Evolutionary conservation across 2,888 invertebrate species (phyloP), one percentile per base, ranked within the genome.

Genomic region (Phorcus lineatus): DNA sequence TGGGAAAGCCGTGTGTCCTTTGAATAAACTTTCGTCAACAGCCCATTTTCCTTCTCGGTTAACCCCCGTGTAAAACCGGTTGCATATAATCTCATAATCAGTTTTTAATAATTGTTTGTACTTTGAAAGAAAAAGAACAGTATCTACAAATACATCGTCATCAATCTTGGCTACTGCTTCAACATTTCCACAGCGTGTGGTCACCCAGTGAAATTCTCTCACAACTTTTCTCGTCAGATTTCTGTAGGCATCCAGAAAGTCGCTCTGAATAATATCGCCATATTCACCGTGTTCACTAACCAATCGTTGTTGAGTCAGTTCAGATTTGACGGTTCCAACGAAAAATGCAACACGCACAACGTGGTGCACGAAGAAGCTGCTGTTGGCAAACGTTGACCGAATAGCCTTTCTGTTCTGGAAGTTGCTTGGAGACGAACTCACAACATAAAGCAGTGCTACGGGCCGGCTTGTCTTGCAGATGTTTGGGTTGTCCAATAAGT

Each of bases 221-320:
- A 86, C 84, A 0, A 85, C 86, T 47, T 85, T 86, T 24, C 83
- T 53, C 2, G 85, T 86, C 4, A 86, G 74, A 62, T 86, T 86
- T n/a, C 80, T 77, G 66, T 86, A 86, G 1, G 84, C 80, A 36
- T 86, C 86, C 24, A 78, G 54, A 70, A 84, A 86, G n/a, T 83
- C 36, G 3, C 83, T 84, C 52, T 86, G 86, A 6, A 86, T 75
- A 19, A 86, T 81, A 62, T 86, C 86, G 22, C 75, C 74, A 78
- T 84, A 79, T 24, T 22, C 31, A 7, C 28, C n/a, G 24, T 22
- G 24, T 22, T 62, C 62, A 6, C 11, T 47, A 4, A 47, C 47
- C 13, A 47, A 13, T 13, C 47, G 11, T 47, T 47, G 1, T 13
- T 47, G 47, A 13, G n/a, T n/a, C n/a, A n/a, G n/a, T n/a, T n/a